phyloP scores from a whole-genome alignment of 2,888 invertebrate species.

The Acleris cristana region DNA sequence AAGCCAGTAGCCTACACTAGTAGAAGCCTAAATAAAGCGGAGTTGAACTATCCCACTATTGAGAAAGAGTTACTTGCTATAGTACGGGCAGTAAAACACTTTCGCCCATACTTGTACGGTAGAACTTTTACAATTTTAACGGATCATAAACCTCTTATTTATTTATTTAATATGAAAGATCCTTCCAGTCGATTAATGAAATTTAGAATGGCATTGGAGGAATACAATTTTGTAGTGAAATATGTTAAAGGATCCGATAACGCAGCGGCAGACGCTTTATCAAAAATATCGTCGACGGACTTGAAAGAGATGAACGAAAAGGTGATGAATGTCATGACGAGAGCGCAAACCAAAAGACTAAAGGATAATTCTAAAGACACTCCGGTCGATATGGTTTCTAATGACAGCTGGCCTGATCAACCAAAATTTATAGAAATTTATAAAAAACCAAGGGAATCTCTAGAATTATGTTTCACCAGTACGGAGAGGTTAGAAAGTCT shows the following conservation, averaged over 20 bases:
- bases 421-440: slow-evolving; percentile 35
- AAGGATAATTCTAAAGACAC: not conserved
- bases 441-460: slow-evolving; percentile 34
- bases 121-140: slow-evolving; percentile 28
- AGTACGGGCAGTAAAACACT: slow-evolving; percentile 12
- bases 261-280: slow-evolving; percentile 39
- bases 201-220: slow-evolving; percentile 38
- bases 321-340: slow-evolving; percentile 31
- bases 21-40: slow-evolving; percentile 8
- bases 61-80: slow-evolving; percentile 10
- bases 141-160: slow-evolving; percentile 34
- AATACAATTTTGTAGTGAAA: slow-evolving; percentile 37
- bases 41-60: slow-evolving; percentile 4
- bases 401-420: slow-evolving; percentile 31
- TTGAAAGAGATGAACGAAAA: slow-evolving; percentile 38
- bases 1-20: not conserved
- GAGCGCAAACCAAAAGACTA: slow-evolving; percentile 20
- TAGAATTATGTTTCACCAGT: slow-evolving; percentile 23
- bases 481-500: slow-evolving; percentile 12
- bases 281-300: slow-evolving; percentile 32
- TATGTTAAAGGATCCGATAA: slow-evolving; percentile 35
- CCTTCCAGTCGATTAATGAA: slow-evolving; percentile 38
- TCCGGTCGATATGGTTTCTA: slow-evolving; percentile 19
- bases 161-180: slow-evolving; percentile 39
- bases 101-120: slow-evolving; percentile 37